These are phyloP conservation scores for Phasia obesa DNA, from an alignment of 2,888 invertebrate species.

Conservation along the genomic window DNA sequence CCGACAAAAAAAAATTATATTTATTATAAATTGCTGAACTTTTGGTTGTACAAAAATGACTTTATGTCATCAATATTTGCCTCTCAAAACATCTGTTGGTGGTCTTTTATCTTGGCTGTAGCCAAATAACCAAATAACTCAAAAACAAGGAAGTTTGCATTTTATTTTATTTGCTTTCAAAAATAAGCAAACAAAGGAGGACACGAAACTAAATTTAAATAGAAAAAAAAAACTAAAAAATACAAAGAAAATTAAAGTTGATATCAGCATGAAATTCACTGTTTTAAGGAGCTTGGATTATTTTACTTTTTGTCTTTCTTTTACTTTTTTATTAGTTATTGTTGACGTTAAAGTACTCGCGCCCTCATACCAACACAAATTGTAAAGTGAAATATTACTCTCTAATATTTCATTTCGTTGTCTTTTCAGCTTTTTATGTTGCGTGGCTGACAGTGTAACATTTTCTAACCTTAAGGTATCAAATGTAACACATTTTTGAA, in stretches of 20 bases:
- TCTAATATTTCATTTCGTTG: conserved; percentile 44
- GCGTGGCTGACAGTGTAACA: conserved; percentile 32
- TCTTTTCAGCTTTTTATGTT: not conserved
- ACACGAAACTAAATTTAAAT: conserved; percentile 2
- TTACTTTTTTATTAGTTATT: not conserved
- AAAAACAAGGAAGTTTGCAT: conserved; percentile 19
- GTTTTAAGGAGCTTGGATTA: conserved; percentile 22
- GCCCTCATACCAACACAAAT: conserved; percentile 14
- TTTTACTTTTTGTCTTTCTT: conserved; percentile 11
- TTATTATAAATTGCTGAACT: conserved; percentile 50
- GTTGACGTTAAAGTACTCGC: not conserved
- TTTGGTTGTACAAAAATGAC: conserved; percentile 44
- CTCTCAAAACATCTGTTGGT: conserved; percentile 55
- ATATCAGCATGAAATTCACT: conserved; percentile 51
- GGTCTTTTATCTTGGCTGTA: conserved; percentile 35
- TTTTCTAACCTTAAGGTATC: conserved; percentile 58
- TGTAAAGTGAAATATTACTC: conserved; percentile 6
- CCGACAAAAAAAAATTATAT: conserved; percentile 15
- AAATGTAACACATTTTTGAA: conserved; percentile 47
- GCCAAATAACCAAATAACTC: conserved; percentile 6
- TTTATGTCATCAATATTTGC: conserved; percentile 58
- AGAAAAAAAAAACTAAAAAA: conserved; percentile 8
- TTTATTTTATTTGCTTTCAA: not conserved
- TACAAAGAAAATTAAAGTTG: conserved; percentile 52
- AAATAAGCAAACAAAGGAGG: not conserved